Evolutionary conservation across 23 tunicate species (phyloP).

Genomic region (Styela plicata): DNA sequence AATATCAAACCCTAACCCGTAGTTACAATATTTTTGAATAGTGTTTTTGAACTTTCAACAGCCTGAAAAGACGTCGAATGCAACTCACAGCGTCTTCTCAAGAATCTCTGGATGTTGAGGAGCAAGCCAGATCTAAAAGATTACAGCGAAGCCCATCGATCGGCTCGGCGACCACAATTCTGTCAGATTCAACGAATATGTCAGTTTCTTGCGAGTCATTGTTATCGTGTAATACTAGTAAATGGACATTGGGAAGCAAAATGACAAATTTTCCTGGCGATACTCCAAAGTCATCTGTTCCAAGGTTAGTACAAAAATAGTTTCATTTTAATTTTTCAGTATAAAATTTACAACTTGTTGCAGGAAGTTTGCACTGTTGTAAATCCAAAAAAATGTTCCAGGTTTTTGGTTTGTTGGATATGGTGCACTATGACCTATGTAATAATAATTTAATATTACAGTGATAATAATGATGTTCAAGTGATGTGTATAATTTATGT

Average conservation of each 20-base stretch:
- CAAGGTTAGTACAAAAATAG: constrained; percentile 8
- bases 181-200: constrained; percentile 4
- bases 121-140: not conserved
- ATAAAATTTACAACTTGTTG: too few species aligned
- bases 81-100: constrained; percentile 4
- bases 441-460: too few species aligned
- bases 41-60: not conserved
- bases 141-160: constrained; percentile 3
- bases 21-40: too few species aligned
- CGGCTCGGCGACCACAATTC: not conserved
- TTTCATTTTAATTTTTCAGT: too few species aligned
- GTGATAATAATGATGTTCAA: too few species aligned
- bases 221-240: constrained; percentile 8
- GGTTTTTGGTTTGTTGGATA: too few species aligned
- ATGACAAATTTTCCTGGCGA: not conserved
- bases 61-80: not conserved
- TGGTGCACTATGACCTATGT: too few species aligned
- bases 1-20: too few species aligned
- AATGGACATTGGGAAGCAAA: constrained; percentile 12
- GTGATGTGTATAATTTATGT: too few species aligned
- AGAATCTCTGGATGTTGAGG: not conserved
- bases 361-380: too few species aligned
- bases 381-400: too few species aligned
- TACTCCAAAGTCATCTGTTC: not conserved
- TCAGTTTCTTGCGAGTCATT: constrained; percentile 5